These are phyloP conservation scores for Protobothrops mucrosquamatus DNA, from an alignment of 2,113 vertebrate species.

Conservation along the genomic window DNA sequence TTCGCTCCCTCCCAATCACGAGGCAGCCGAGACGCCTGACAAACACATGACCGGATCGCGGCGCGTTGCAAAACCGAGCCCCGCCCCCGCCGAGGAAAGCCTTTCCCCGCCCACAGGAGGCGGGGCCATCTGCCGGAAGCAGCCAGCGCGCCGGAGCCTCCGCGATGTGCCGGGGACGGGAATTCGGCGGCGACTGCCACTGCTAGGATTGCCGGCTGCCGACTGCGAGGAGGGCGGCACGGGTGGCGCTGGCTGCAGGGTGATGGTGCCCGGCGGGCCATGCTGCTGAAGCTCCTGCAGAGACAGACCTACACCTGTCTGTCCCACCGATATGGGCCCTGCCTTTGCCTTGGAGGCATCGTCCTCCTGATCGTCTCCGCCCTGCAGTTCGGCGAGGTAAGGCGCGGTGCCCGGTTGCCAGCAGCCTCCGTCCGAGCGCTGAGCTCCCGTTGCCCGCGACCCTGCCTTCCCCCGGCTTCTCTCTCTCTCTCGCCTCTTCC, in stretches of 20 bases:
- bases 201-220: conserved; percentile 9
- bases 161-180: not conserved
- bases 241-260: conserved; percentile 25
- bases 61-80: too few species aligned
- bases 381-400: conserved; percentile 96
- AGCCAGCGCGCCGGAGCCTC: not conserved
- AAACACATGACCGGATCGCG: not conserved
- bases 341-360: conserved; percentile 92
- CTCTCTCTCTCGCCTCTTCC: not conserved
- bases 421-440: not conserved
- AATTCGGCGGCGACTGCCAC: not conserved
- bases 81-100: not conserved
- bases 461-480: not conserved
- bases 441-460: too few species aligned
- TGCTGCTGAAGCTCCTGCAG: conserved; percentile 94
- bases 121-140: not conserved
- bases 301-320: conserved; percentile 96
- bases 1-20: not conserved
- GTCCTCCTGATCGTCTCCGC: conserved; percentile 97
- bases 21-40: not conserved
- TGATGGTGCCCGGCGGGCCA: conserved; percentile 64
- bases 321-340: conserved; percentile 93
- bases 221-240: not conserved
- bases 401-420: conserved; percentile 3
- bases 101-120: not conserved